Evolutionary conservation across 1,140 invertebrate species (phyloP).

Genomic region (Cheumatopsyche charites): DNA sequence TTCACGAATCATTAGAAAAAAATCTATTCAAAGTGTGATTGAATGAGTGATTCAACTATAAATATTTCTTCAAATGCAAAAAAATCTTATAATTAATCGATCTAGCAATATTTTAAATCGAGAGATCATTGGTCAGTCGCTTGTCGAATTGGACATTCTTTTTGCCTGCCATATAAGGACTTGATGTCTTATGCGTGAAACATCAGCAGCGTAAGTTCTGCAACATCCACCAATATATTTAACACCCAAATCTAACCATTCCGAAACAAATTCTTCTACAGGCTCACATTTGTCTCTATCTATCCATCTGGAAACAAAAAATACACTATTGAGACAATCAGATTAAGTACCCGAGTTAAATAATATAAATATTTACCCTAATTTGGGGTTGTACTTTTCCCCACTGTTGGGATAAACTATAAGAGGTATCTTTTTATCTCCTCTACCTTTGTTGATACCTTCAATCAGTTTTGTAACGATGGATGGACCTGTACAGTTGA

Average conservation of each 20-base stretch:
- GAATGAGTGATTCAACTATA: background rate
- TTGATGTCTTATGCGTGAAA: slow-evolving; percentile 63
- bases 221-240: slow-evolving; percentile 74
- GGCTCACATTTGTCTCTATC: slow-evolving; percentile 64
- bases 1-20: too few species aligned
- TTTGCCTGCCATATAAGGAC: slow-evolving; percentile 62
- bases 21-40: too few species aligned
- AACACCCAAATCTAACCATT: slow-evolving; percentile 70
- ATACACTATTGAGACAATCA: background rate
- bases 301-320: slow-evolving; percentile 61
- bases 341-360: too few species aligned
- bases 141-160: slow-evolving; percentile 2
- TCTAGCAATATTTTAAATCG: too few species aligned
- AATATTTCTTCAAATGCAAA: too few species aligned
- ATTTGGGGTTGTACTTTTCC: slow-evolving; percentile 69
- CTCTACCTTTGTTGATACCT: slow-evolving; percentile 62
- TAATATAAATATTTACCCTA: slow-evolving; percentile 55
- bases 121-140: slow-evolving; percentile 41
- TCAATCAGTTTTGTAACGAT: slow-evolving; percentile 64
- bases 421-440: slow-evolving; percentile 63
- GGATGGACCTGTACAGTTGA: slow-evolving; percentile 79
- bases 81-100: too few species aligned
- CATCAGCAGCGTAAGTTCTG: slow-evolving; percentile 68
- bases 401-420: slow-evolving; percentile 83
- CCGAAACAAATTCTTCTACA: slow-evolving; percentile 63